Evolutionary conservation across 2,797 vertebrate species (phyloP).

Genomic region (Etheostoma nigrum): DNA sequence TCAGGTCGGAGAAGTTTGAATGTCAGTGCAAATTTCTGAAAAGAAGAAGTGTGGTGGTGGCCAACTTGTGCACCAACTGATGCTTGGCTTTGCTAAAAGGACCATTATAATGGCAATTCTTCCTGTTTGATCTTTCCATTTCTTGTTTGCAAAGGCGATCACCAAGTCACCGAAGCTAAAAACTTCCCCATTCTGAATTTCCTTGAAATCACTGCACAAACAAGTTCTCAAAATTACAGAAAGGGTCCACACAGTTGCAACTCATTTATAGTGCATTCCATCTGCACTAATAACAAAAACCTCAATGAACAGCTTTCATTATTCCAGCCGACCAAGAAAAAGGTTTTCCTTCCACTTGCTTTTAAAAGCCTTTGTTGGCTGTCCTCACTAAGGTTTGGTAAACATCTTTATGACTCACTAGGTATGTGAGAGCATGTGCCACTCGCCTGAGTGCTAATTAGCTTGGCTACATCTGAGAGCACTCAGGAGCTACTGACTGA

Average conservation of each 20-base stretch:
- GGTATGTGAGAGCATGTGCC: slow-evolving; percentile 80
- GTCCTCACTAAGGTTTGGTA: slow-evolving; percentile 73
- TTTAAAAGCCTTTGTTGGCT: slow-evolving; percentile 76
- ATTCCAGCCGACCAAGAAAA: slow-evolving; percentile 55
- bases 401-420: slow-evolving; percentile 79
- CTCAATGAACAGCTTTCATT: slow-evolving; percentile 74
- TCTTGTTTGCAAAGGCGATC: slow-evolving; percentile 35
- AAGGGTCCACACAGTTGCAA: slow-evolving; percentile 66
- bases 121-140: slow-evolving; percentile 43
- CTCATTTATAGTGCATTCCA: slow-evolving; percentile 74
- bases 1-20: slow-evolving; percentile 59
- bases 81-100: slow-evolving; percentile 38
- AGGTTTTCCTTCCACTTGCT: slow-evolving; percentile 64
- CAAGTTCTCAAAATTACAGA: slow-evolving; percentile 73
- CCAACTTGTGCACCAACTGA: slow-evolving; percentile 44
- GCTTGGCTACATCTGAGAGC: slow-evolving; percentile 82
- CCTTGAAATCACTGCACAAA: slow-evolving; percentile 51
- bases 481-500: slow-evolving; percentile 78
- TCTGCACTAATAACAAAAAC: slow-evolving; percentile 68
- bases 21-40: slow-evolving; percentile 49
- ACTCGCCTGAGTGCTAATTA: slow-evolving; percentile 80
- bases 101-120: slow-evolving; percentile 32
- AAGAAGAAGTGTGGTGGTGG: slow-evolving; percentile 36
- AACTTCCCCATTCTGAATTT: slow-evolving; percentile 47
- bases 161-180: slow-evolving; percentile 35